Evolutionary conservation across 1,140 invertebrate genomes (phyloP).

Genomic region (Drosophila seguyi): DNA sequence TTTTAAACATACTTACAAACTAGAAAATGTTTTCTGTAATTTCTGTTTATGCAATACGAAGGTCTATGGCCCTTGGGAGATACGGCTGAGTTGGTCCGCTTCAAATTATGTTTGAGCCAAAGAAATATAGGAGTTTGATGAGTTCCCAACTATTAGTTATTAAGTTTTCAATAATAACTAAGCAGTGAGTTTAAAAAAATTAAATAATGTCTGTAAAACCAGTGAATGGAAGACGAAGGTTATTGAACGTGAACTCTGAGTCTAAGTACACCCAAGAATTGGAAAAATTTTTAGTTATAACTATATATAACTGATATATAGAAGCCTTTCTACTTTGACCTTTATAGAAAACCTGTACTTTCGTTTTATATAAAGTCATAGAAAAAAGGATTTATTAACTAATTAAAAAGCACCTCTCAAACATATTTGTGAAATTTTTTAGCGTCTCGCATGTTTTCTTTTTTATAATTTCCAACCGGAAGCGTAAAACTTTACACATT

Average conservation of each 20-base stretch:
- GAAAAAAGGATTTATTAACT: no score
- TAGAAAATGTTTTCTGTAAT: background rate
- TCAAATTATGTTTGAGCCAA: background rate
- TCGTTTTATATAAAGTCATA: no score
- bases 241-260: background rate
- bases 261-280: background rate
- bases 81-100: background rate
- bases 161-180: background rate
- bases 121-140: background rate
- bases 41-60: background rate
- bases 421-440: background rate
- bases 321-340: background rate
- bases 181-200: background rate
- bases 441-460: background rate
- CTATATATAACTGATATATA: no score
- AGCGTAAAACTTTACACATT: conserved; percentile 1
- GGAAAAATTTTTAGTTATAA: background rate
- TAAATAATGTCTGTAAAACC: background rate
- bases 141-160: background rate
- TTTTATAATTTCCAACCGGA: conserved; percentile 11
- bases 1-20: background rate
- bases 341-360: background rate
- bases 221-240: background rate
- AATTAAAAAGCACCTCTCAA: no score
- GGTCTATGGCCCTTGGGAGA: background rate